Evolutionary conservation across 2,113 vertebrate species (phyloP).

Genomic region (Micromys minutus): DNA sequence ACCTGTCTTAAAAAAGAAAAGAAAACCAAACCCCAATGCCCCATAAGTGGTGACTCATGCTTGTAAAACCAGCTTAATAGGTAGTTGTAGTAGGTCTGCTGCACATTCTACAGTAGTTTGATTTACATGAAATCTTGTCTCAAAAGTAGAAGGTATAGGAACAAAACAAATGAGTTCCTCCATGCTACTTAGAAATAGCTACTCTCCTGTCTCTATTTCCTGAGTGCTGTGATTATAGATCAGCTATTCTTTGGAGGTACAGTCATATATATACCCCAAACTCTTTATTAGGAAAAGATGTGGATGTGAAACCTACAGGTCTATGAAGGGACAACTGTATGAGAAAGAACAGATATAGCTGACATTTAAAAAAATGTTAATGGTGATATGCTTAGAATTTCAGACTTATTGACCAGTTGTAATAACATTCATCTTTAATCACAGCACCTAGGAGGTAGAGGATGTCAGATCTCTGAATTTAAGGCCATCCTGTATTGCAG

Average conservation of each 20-base stretch:
- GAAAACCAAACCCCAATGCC: background rate
- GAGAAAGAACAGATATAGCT: background rate
- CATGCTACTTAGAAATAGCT: background rate
- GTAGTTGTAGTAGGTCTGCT: background rate
- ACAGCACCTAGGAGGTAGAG: background rate
- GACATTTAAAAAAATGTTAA: background rate
- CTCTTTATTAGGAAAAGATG: background rate
- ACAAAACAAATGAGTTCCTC: background rate
- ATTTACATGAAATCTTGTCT: background rate
- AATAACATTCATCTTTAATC: too few species aligned
- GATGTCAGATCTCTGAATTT: background rate
- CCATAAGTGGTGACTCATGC: background rate
- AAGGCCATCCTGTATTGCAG: background rate
- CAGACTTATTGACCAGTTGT: background rate
- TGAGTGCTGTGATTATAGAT: background rate
- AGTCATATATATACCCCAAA: background rate
- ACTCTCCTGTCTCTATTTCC: background rate
- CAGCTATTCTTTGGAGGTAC: background rate
- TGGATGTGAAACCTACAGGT: background rate
- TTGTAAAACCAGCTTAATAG: background rate
- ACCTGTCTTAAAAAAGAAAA: background rate
- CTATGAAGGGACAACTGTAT: background rate
- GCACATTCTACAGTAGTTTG: background rate
- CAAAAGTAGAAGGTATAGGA: background rate
- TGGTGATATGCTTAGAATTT: background rate